phyloP scores from a whole-genome alignment of 2,113 vertebrate genomes.

The Bujurquina vittata region DNA sequence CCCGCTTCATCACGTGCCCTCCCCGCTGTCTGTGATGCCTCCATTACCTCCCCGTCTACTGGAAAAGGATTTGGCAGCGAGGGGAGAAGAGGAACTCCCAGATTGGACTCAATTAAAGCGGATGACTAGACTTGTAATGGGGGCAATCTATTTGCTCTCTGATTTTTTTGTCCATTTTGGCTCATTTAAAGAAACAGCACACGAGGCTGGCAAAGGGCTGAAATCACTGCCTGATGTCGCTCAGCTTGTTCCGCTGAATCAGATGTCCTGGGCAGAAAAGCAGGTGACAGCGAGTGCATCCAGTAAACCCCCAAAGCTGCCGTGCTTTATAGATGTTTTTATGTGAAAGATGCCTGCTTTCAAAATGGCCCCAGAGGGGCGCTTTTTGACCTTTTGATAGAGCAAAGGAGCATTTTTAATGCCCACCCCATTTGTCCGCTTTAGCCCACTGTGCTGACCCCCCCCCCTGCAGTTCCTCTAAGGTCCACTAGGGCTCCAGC shows the following conservation, averaged over 20 bases:
- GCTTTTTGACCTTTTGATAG: not conserved
- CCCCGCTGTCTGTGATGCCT: not conserved
- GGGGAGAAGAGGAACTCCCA: not conserved
- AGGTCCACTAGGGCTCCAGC: no score
- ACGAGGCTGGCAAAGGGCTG: not conserved
- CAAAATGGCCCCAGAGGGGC: not conserved
- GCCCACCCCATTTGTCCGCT: no score
- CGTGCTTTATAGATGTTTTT: no score
- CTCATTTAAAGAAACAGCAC: not conserved
- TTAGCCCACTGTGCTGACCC: no score
- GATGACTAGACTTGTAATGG: not conserved
- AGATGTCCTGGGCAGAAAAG: accelerated
- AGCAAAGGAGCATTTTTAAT: not conserved
- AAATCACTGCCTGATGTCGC: accelerated
- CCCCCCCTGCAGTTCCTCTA: no score
- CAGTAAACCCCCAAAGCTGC: not conserved
- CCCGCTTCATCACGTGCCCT: not conserved
- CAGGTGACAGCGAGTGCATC: not conserved
- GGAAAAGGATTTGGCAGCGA: not conserved
- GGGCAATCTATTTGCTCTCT: not conserved
- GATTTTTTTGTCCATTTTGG: not conserved
- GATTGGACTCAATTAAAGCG: not conserved
- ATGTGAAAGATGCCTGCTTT: not conserved
- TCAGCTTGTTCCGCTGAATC: not conserved
- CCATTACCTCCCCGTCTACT: no score